phyloP scores from a whole-genome alignment of 1,140 invertebrate genomes.

The Calephelis virginiensis region DNA sequence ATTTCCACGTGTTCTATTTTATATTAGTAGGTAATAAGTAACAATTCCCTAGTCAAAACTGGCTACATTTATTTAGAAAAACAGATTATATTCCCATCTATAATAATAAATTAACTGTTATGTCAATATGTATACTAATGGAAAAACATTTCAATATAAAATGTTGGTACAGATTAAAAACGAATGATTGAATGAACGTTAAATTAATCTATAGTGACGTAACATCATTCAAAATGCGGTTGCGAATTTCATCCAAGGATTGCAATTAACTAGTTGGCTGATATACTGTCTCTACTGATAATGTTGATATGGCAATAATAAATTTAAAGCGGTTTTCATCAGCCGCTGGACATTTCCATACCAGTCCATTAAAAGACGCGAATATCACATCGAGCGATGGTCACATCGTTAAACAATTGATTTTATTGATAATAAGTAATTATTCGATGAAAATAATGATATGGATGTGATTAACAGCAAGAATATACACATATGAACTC shows the following conservation, averaged over 20 bases:
- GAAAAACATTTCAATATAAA: neutral
- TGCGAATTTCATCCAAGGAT: conserved; percentile 61
- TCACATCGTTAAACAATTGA: neutral
- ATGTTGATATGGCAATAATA: conserved; percentile 70
- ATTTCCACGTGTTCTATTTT: too few relatives aligned
- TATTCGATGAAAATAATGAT: neutral
- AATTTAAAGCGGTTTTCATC: conserved; percentile 62
- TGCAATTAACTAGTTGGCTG: conserved; percentile 66
- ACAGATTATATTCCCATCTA: too few relatives aligned
- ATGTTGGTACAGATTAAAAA: neutral
- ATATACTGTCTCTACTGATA: conserved; percentile 49
- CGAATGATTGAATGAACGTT: neutral
- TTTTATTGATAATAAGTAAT: neutral
- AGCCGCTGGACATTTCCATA: conserved; percentile 24
- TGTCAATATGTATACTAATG: too few relatives aligned
- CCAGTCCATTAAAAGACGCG: neutral
- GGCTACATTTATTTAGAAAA: too few relatives aligned
- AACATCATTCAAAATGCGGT: conserved; percentile 62
- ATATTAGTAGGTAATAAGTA: too few relatives aligned
- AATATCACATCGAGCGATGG: neutral
- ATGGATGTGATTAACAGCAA: too few relatives aligned
- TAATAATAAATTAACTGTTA: too few relatives aligned
- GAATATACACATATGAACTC: too few relatives aligned
- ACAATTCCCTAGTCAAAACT: too few relatives aligned
- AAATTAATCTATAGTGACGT: conserved; percentile 6